These are phyloP conservation scores for Melopsittacus undulatus DNA, from an alignment of 2,797 vertebrate species.

Conservation along the genomic window DNA sequence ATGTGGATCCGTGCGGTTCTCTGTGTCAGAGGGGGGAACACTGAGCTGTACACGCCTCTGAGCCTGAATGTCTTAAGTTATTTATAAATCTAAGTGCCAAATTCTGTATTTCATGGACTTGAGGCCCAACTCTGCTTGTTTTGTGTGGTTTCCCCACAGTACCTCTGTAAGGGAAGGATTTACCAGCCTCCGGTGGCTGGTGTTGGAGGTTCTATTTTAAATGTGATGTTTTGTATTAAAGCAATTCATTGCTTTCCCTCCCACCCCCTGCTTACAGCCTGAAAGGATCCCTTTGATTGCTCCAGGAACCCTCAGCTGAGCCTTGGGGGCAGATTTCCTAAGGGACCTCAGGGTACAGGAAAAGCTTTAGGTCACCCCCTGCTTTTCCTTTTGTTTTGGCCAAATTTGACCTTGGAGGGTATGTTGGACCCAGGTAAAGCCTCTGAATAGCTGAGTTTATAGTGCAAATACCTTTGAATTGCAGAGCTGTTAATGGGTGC, in stretches of 20 bases:
- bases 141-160: not conserved
- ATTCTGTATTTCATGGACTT: conserved; percentile 11
- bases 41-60: not conserved
- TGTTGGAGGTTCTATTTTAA: not conserved
- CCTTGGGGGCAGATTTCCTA: not conserved
- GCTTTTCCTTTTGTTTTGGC: not conserved
- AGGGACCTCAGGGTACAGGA: not conserved
- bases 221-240: not conserved
- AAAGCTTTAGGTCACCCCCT: not conserved
- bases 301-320: not conserved
- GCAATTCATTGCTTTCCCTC: not conserved
- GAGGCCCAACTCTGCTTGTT: not conserved
- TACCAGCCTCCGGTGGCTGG: not conserved
- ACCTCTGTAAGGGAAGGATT: not conserved
- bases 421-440: not conserved
- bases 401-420: not conserved
- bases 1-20: not conserved
- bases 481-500: not conserved
- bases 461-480: not conserved
- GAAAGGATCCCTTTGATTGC: not conserved
- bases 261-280: not conserved
- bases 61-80: conserved; percentile 59
- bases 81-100: conserved; percentile 25
- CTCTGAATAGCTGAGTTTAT: not conserved
- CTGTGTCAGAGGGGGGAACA: not conserved